Conservation (phyloP, 2,113 vertebrate species). For the Clarias macrocephalus region DNA sequence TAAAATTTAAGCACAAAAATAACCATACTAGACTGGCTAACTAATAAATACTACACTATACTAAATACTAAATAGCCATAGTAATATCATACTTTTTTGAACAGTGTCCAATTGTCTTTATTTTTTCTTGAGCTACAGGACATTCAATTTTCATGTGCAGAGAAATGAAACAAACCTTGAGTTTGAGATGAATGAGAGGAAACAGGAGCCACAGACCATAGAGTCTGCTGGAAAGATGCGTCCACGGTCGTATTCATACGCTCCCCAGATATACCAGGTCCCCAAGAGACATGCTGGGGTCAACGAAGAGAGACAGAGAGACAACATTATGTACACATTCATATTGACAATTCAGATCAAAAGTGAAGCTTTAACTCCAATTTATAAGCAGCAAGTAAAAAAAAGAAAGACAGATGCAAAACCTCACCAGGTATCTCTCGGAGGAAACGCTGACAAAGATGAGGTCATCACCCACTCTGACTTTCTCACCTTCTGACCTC, state of each 20-base stretch:
- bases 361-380: too few relatives aligned
- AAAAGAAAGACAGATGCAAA: not conserved
- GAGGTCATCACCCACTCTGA: constrained; percentile 91
- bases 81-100: not conserved
- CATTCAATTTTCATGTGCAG: not conserved
- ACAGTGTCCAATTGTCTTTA: too few relatives aligned
- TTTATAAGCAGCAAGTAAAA: not conserved
- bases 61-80: not conserved
- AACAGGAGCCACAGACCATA: constrained; percentile 92
- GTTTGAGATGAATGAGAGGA: constrained; percentile 86
- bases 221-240: constrained; percentile 91
- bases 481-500: constrained; percentile 94
- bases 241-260: constrained; percentile 76
- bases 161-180: constrained; percentile 75
- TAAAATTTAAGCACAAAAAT: not conserved
- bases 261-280: constrained; percentile 64
- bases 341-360: not conserved
- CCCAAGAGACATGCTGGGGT: constrained; percentile 85
- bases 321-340: not conserved
- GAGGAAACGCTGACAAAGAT: constrained; percentile 93
- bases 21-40: too few relatives aligned
- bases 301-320: not conserved
- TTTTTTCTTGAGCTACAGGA: not conserved
- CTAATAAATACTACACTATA: too few relatives aligned
- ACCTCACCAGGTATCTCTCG: constrained; percentile 90